Evolutionary conservation across 2,113 vertebrate species (phyloP).

Genomic region (Pedionomus torquatus): DNA sequence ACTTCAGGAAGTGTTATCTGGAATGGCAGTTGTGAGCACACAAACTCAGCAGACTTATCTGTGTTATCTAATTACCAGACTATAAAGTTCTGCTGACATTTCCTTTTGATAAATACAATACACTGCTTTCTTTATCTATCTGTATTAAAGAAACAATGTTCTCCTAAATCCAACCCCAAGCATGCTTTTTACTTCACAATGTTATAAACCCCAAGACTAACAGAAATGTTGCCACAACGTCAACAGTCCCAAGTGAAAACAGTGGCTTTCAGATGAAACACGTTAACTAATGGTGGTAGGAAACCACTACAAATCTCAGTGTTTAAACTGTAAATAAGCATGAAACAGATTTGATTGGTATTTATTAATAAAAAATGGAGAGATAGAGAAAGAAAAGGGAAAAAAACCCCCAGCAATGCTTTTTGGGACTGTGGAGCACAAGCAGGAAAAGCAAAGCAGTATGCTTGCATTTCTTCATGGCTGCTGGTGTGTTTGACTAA

Average conservation of each 20-base stretch:
- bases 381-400: neutral
- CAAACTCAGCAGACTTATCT: constrained; percentile 65
- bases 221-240: constrained; percentile 26
- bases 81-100: constrained; percentile 75
- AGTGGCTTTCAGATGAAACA: constrained; percentile 17
- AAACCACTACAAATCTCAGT: constrained; percentile 8
- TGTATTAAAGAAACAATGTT: constrained; percentile 52
- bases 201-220: constrained; percentile 50
- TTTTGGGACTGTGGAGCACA: neutral
- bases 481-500: neutral
- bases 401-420: neutral
- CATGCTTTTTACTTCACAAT: constrained; percentile 37
- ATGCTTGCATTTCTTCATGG: neutral
- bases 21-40: constrained; percentile 58
- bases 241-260: neutral
- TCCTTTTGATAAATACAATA: constrained; percentile 70
- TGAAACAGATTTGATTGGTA: neutral
- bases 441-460: neutral
- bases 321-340: neutral
- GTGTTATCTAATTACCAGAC: constrained; percentile 63
- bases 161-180: constrained; percentile 11
- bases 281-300: neutral
- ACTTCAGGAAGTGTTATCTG: constrained; percentile 69
- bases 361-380: neutral
- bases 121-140: constrained; percentile 57